phyloP scores from a whole-genome alignment of 2,888 invertebrate genomes.

The Hyalella azteca region DNA sequence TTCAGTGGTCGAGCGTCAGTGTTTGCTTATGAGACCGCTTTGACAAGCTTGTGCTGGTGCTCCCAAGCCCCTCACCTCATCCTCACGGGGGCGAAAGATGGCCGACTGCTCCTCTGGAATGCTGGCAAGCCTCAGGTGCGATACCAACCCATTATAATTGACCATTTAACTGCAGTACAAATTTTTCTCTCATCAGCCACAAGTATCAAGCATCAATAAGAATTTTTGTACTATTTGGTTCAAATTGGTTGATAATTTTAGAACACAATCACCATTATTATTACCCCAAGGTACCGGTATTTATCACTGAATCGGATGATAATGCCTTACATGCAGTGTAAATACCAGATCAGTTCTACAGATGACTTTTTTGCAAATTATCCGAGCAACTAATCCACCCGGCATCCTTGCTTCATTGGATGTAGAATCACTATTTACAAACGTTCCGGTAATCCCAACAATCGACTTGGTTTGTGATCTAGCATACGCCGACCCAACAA shows the following conservation, averaged over 20 bases:
- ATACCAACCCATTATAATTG: neutral
- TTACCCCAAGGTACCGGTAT: too few species aligned
- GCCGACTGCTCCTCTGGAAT: neutral
- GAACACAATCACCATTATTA: too few species aligned
- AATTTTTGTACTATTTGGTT: neutral
- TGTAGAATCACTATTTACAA: too few species aligned
- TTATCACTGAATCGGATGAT: too few species aligned
- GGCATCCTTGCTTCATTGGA: too few species aligned
- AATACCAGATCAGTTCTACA: too few species aligned
- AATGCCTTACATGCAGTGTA: too few species aligned
- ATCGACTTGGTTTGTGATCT: too few species aligned
- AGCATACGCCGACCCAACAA: too few species aligned
- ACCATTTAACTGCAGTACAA: neutral
- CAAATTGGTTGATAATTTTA: neutral
- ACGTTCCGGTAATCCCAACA: too few species aligned
- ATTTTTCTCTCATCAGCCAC: neutral
- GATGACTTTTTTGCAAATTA: too few species aligned
- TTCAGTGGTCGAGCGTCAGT: conserved; percentile 4
- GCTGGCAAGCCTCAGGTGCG: neutral
- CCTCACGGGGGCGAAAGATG: neutral
- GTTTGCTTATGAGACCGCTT: neutral
- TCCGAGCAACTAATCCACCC: too few species aligned
- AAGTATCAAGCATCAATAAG: neutral
- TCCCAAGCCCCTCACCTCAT: neutral
- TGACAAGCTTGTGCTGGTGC: conserved; percentile 1